These are phyloP conservation scores for Archilochus colubris DNA, from an alignment of 2,113 vertebrate genomes.

Conservation along the genomic window DNA sequence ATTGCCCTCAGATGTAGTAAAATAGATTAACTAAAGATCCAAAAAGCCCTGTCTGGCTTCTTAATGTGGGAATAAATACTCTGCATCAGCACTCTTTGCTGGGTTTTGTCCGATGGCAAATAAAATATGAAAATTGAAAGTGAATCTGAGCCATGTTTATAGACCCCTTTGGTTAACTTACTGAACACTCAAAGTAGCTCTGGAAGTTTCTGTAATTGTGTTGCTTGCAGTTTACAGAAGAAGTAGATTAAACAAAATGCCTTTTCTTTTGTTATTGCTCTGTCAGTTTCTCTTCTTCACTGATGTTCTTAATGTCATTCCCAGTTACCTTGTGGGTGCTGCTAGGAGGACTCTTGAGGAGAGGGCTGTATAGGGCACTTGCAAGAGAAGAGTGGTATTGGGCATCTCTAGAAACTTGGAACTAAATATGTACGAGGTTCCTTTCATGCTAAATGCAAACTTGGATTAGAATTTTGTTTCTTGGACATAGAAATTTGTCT, in stretches of 20 bases:
- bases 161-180: not conserved
- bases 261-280: not conserved
- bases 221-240: not conserved
- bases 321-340: not conserved
- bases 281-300: not conserved
- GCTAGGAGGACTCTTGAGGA: not conserved
- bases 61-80: not conserved
- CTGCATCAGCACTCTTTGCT: not conserved
- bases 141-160: not conserved
- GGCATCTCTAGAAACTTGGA: not conserved
- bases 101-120: not conserved
- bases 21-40: not conserved
- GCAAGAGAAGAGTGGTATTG: too few species aligned
- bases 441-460: not conserved
- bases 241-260: not conserved
- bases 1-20: not conserved
- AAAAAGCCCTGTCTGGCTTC: not conserved
- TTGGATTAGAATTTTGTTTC: not conserved
- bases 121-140: not conserved
- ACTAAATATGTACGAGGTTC: not conserved
- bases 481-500: not conserved
- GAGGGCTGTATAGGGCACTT: not conserved
- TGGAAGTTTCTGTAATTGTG: not conserved
- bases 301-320: not conserved
- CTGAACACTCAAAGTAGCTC: not conserved